Evolutionary conservation across 2,888 invertebrate genomes (phyloP).

Genomic region (Arrhopalites spinosus): DNA sequence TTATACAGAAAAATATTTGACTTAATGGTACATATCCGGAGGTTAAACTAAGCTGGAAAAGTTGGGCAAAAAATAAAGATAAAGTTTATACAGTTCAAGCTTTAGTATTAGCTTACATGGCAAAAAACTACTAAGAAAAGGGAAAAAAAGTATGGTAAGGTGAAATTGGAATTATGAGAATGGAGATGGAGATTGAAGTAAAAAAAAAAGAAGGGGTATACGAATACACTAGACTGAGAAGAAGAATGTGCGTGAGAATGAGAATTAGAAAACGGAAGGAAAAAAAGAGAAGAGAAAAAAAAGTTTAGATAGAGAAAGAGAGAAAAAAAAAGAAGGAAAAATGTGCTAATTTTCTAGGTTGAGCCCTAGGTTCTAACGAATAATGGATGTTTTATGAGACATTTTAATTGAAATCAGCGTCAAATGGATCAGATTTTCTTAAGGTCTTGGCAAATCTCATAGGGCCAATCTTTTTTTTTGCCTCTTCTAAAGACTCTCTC

Average conservation of each 20-base stretch:
- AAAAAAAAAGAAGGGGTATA: background rate
- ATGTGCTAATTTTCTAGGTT: slow-evolving; percentile 25
- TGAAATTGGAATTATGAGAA: too few relatives aligned
- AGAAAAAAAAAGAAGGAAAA: slow-evolving; percentile 6
- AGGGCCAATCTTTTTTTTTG: slow-evolving; percentile 23
- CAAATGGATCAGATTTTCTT: slow-evolving; percentile 6
- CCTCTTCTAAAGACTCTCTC: background rate
- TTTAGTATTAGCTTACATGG: too few relatives aligned
- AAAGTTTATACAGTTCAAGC: too few relatives aligned
- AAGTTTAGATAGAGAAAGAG: slow-evolving; percentile 6
- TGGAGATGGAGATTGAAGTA: too few relatives aligned
- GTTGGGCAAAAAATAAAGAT: too few relatives aligned
- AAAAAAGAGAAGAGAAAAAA: background rate
- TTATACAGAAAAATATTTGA: too few relatives aligned
- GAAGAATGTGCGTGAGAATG: background rate
- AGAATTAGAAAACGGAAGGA: background rate
- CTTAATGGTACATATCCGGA: too few relatives aligned
- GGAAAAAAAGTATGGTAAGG: too few relatives aligned
- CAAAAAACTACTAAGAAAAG: too few relatives aligned
- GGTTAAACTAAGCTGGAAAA: too few relatives aligned
- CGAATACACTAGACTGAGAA: background rate
- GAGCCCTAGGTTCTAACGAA: background rate
- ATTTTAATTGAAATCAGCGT: slow-evolving; percentile 38
- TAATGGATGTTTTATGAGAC: slow-evolving; percentile 36
- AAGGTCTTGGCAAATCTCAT: slow-evolving; percentile 6